Conservation (phyloP, 2,113 vertebrate species). For the Tinamus guttatus region DNA sequence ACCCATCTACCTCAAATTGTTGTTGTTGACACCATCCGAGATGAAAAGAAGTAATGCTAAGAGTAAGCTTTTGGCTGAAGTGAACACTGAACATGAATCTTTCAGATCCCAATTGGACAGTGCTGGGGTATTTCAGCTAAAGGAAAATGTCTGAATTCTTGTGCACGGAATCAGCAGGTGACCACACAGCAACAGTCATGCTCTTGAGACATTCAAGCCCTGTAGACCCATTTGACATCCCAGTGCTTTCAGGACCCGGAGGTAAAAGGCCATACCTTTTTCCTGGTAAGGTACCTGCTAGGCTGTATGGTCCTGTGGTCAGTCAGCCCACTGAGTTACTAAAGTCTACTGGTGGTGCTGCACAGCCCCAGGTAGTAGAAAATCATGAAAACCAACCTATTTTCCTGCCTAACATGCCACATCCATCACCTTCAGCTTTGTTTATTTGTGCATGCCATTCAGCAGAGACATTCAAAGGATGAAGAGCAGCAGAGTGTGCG, state of each 20-base stretch:
- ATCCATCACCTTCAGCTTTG: neutral
- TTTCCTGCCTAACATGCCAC: neutral
- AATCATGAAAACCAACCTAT: neutral
- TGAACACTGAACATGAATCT: neutral
- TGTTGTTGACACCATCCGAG: neutral
- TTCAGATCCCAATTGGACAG: neutral
- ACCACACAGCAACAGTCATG: neutral
- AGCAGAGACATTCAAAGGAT: neutral
- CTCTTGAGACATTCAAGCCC: neutral
- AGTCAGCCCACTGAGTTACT: neutral
- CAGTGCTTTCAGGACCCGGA: neutral
- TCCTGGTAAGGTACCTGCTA: neutral
- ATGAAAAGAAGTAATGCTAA: neutral
- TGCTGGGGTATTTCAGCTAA: neutral
- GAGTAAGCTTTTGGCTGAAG: neutral
- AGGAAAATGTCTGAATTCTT: neutral
- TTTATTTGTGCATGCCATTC: neutral
- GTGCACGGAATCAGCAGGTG: accelerated
- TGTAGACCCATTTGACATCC: neutral
- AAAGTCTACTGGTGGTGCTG: accelerated
- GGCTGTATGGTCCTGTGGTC: accelerated
- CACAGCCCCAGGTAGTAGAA: neutral
- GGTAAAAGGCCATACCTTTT: neutral
- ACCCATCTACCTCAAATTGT: neutral
- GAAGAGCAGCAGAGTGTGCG: neutral